Base-by-base conservation (phyloP, 2,888 invertebrate genomes). In the Rhogogaster chlorosoma region DNA sequence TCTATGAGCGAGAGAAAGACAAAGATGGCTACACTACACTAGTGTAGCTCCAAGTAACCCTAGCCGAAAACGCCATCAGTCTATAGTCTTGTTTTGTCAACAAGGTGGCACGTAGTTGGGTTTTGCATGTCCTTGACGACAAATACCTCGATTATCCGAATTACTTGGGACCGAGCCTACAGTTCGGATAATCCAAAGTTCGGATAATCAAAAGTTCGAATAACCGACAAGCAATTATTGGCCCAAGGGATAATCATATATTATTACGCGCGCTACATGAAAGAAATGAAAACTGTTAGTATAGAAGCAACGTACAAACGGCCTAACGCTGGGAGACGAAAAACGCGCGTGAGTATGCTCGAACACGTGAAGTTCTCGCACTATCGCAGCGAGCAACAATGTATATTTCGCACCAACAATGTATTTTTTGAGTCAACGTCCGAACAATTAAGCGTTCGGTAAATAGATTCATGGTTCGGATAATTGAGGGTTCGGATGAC, bases 381-480 rank as follows among this genome's bases (percentile, higher is more conserved):
- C 38, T 42, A 73, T 73, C 38, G 12, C 5, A 71, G 71, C 71
- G 29, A 36, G 18, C 5, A 38, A 71, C 38, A 42, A 71, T 71
- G 32, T 71, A 71, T 73, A 73, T 73, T 73, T 73, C 42, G 38
- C 36, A 42, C 4, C 38, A 73, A 73, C 29, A 42, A 73, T 73
- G 73, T 36, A 42, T 73, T 73, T 73, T n/a, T 42, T 73, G 73
- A 73, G 42, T 5, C 73, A 73, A 36, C 22, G 73, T 73, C 7
- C 73, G 73, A 42, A 36, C 42, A 73, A 73, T 38, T 38, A 10
- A 38, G 38, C 38, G 6, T 38, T 38, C 38, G 38, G 4, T 6
- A 38, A 38, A 38, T 38, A 5, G 38, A 9, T n/a, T n/a, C n/a
- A n/a, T n/a, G n/a, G n/a, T n/a, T n/a, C n/a, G n/a, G n/a, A n/a